Evolutionary conservation across 1,140 invertebrate species (phyloP), one percentile per base, ranked within the genome.

Genomic region (Bicyclus anynana): DNA sequence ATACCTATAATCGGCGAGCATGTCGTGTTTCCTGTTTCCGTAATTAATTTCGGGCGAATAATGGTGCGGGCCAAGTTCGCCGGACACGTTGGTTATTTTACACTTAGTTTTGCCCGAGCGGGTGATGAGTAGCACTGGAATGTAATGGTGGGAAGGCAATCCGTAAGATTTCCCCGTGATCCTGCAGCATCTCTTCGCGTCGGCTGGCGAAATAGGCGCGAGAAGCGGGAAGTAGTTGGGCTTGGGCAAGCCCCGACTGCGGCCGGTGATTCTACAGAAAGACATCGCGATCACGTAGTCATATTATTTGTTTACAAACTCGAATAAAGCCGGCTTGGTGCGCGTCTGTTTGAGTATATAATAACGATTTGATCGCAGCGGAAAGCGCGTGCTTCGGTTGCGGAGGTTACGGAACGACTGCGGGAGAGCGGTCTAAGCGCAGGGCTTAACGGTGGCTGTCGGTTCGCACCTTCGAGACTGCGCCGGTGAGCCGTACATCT

Each of bases 161-260:
- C 94, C 94, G 49, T 94, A 94, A 9, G 95, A 94, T 82, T 95
- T 95, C 29, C 94, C 94, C 0, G 95, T 96, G 56, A 96, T 95
- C 60, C 93, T 91, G 74, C 95, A 95, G 66, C 94, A 94, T 53
- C 93, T 90, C 74, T 94, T 93, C 1, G 94, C 95, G 67, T 95
- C 94, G 2, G 93, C 94, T 2, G 95, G 94, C 46, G 94, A 95
- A 53, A 95, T 94, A 0, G 94, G 93, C 13, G 94, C 94, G 21
- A 96, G 86, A 20, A 96, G 88, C 2, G 95, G 95, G 69, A 96
- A 94, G 77, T 96, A 96, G 84, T 96, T 95, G 23, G 94, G 93
- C 67, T 95, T 94, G 35, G 94, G 94, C 61, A 96, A 91, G 62
- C 94, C 94, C 37, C 94, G 91, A 78, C 94, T 94, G 67, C 91